Evolutionary conservation across 2,113 vertebrate genomes (phyloP).

Genomic region (Mola mola): DNA sequence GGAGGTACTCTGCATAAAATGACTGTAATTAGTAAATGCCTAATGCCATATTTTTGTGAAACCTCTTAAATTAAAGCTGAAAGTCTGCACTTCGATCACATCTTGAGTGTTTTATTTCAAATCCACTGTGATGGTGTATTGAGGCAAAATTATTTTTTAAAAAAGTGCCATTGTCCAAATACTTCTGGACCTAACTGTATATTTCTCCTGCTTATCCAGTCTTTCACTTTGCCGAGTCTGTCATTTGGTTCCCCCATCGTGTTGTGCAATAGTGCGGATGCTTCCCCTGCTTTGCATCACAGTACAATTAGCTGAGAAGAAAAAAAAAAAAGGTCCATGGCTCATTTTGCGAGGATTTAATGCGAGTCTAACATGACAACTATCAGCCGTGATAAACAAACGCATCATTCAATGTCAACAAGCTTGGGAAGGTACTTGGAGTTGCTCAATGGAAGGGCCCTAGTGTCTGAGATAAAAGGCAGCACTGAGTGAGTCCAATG

Average conservation of each 20-base stretch:
- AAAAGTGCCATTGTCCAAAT: too few relatives aligned
- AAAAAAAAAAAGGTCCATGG: slow-evolving; percentile 17
- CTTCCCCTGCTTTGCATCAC: slow-evolving; percentile 37
- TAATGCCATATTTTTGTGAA: too few relatives aligned
- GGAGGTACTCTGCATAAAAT: too few relatives aligned
- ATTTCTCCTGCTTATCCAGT: slow-evolving; percentile 17
- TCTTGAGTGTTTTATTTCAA: too few relatives aligned
- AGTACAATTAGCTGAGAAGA: slow-evolving; percentile 8
- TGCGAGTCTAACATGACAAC: slow-evolving; percentile 68
- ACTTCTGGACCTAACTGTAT: too few relatives aligned
- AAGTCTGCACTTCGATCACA: too few relatives aligned
- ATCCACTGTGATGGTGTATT: too few relatives aligned
- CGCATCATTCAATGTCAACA: slow-evolving; percentile 72
- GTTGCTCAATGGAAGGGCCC: slow-evolving; percentile 30
- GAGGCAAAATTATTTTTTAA: too few relatives aligned
- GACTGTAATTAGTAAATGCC: too few relatives aligned
- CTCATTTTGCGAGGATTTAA: slow-evolving; percentile 61
- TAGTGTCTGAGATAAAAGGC: slow-evolving; percentile 45
- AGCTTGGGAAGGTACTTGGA: slow-evolving; percentile 43
- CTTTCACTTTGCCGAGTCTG: slow-evolving; percentile 18
- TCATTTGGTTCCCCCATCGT: slow-evolving; percentile 17
- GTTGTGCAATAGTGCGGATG: slow-evolving; percentile 16
- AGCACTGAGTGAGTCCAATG: slow-evolving; percentile 57
- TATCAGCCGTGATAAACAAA: slow-evolving; percentile 71
- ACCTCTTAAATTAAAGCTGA: too few relatives aligned